Conservation (phyloP, 2,797 vertebrate species). For the Molossus alvarezi region DNA sequence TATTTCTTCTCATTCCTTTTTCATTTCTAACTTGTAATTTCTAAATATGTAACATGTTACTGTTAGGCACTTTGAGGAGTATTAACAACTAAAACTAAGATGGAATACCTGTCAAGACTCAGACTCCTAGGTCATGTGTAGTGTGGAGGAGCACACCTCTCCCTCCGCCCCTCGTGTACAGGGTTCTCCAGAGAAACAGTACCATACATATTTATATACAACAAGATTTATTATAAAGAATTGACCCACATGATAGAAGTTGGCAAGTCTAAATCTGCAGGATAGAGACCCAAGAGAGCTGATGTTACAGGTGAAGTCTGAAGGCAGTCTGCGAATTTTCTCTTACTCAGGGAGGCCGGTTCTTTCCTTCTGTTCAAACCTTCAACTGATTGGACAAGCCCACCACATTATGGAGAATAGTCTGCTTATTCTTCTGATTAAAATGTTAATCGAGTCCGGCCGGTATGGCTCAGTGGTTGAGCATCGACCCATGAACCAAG, state of each 20-base stretch:
- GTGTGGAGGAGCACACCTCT: neutral
- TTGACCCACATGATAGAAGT: neutral
- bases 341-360: neutral
- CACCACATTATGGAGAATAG: neutral
- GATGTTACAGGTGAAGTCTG: neutral
- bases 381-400: neutral
- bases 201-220: neutral
- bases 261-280: neutral
- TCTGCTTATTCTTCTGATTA: neutral
- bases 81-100: neutral
- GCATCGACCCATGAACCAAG: no score
- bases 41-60: conserved; percentile 21
- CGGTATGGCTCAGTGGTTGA: no score
- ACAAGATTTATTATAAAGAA: neutral
- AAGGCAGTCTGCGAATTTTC: neutral
- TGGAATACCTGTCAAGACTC: neutral
- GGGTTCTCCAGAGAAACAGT: neutral
- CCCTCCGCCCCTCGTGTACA: neutral
- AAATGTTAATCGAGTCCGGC: neutral
- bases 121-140: neutral
- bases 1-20: neutral
- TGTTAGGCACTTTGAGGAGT: neutral
- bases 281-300: neutral
- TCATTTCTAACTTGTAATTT: neutral
- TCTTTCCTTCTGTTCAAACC: neutral